Conservation (phyloP, 92 coral and sea anemone genomes). For the Epizoanthus stellaris region DNA sequence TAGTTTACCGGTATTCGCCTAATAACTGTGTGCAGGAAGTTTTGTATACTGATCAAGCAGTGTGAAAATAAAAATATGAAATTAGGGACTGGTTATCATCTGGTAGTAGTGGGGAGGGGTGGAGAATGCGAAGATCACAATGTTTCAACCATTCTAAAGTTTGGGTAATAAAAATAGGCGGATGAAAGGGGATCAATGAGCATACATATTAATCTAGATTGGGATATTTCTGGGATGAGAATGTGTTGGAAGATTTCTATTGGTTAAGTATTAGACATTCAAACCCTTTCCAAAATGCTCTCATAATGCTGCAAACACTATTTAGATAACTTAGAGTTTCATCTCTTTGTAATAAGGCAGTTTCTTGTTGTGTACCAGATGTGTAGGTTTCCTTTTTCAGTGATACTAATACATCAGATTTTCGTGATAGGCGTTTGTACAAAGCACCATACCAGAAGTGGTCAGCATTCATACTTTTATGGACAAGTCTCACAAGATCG, state of each 20-base stretch:
- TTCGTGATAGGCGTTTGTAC: slow-evolving; percentile 61
- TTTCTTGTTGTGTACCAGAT: not conserved
- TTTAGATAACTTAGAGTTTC: not conserved
- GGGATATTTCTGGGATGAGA: too few relatives aligned
- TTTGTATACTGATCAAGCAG: too few relatives aligned
- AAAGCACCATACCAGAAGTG: slow-evolving; percentile 73
- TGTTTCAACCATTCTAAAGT: too few relatives aligned
- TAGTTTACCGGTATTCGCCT: too few relatives aligned
- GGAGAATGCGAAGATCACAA: too few relatives aligned
- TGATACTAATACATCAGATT: not conserved
- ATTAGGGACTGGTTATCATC: too few relatives aligned
- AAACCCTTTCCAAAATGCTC: not conserved
- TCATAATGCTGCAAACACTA: not conserved
- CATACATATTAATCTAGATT: too few relatives aligned
- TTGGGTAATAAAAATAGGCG: too few relatives aligned
- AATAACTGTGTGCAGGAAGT: too few relatives aligned
- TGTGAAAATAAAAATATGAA: too few relatives aligned
- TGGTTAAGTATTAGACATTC: not conserved
- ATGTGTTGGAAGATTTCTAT: not conserved
- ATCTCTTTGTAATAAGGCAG: not conserved
- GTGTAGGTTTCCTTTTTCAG: not conserved
- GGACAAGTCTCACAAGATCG: slow-evolving; percentile 80
- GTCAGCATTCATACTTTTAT: slow-evolving; percentile 82
- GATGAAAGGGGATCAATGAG: too few relatives aligned
- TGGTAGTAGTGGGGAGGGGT: too few relatives aligned